Evolutionary conservation across 1,140 invertebrate genomes (phyloP).

Genomic region (Planococcus citri): DNA sequence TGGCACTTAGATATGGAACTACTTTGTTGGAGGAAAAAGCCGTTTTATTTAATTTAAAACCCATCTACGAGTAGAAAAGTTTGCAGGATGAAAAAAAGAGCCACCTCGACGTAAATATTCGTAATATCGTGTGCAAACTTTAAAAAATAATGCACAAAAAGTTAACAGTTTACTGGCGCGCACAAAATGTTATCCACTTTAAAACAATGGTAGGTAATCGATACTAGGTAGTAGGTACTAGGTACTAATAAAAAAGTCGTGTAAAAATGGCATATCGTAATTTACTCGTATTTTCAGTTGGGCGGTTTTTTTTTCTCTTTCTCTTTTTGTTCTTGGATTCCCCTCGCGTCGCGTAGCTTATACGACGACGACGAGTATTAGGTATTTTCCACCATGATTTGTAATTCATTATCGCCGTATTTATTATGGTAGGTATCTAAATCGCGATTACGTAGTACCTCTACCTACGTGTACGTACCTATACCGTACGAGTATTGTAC

Average conservation of each 20-base stretch:
- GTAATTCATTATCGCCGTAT: too few relatives aligned
- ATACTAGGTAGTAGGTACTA: too few relatives aligned
- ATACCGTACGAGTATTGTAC: too few relatives aligned
- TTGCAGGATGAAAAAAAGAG: neutral
- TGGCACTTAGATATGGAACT: neutral
- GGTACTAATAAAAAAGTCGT: slow-evolving; percentile 3
- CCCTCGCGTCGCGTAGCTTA: too few relatives aligned
- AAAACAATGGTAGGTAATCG: slow-evolving; percentile 6
- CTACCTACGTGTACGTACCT: too few relatives aligned
- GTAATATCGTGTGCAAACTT: slow-evolving; percentile 6
- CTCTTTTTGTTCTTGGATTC: neutral
- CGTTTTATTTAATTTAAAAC: neutral
- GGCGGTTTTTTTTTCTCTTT: neutral
- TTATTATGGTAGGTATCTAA: too few relatives aligned
- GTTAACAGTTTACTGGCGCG: slow-evolving; percentile 1
- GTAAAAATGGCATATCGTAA: slow-evolving; percentile 7
- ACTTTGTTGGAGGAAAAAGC: neutral
- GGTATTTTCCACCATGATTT: too few relatives aligned
- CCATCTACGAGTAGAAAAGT: neutral
- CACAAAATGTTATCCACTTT: neutral
- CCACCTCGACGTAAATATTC: neutral
- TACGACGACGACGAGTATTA: too few relatives aligned
- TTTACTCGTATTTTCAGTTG: neutral
- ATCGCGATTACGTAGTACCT: too few relatives aligned
- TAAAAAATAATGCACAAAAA: slow-evolving; percentile 8